phyloP scores from a whole-genome alignment of 2,113 vertebrate genomes.

The Cariama cristata region DNA sequence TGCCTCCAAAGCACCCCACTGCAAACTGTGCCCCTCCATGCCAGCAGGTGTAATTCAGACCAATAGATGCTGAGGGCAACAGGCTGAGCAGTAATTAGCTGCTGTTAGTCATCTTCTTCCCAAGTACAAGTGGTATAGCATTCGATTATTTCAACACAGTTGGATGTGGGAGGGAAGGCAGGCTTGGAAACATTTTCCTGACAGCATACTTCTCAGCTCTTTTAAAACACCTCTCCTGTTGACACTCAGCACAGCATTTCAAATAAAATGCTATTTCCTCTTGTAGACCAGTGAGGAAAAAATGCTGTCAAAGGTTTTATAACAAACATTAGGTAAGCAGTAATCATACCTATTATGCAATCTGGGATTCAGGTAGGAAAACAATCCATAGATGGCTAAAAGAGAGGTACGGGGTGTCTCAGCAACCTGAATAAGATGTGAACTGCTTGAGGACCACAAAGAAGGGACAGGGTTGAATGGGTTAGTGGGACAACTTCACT shows the following conservation, averaged over 20 bases:
- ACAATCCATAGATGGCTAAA: conserved; percentile 6
- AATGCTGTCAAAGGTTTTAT: conserved; percentile 66
- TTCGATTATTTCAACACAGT: conserved; percentile 68
- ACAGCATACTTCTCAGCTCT: conserved; percentile 64
- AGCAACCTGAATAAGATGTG: neutral
- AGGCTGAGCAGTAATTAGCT: conserved; percentile 59
- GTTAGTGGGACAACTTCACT: neutral
- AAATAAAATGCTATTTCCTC: conserved; percentile 59
- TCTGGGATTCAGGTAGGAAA: neutral
- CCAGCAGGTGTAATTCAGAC: conserved; percentile 18
- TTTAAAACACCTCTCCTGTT: conserved; percentile 51
- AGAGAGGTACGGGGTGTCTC: neutral
- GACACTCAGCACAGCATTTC: conserved; percentile 50
- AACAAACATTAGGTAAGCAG: conserved; percentile 49
- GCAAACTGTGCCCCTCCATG: neutral
- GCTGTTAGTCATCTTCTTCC: conserved; percentile 64
- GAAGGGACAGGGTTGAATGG: neutral
- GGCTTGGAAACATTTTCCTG: conserved; percentile 53
- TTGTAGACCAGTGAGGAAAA: conserved; percentile 42
- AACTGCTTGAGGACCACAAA: neutral
- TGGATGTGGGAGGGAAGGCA: conserved; percentile 66
- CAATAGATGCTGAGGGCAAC: conserved; percentile 37
- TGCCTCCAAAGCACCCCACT: neutral
- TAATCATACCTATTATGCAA: neutral
- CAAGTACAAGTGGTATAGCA: neutral